Base-by-base conservation (phyloP, 2,888 invertebrate genomes). In the Thalpophila matura region DNA sequence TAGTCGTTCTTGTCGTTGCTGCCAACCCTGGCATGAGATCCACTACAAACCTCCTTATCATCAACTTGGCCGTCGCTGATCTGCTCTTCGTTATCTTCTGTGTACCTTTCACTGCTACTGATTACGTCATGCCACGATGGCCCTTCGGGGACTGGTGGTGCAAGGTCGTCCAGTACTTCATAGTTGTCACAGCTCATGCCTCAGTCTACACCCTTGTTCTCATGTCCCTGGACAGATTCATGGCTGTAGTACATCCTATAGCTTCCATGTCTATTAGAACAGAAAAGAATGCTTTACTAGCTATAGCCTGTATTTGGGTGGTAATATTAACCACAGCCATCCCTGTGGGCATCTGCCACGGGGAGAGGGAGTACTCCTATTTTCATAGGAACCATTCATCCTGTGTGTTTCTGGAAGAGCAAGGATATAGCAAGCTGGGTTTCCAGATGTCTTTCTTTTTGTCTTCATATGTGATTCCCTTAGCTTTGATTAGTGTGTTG, bases 201-300 rank as follows among this genome's bases (percentile, higher is more conserved):
- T 98, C 98, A 81, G 98, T 99, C 4, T 99, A 99, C 92, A 99
- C 99, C 0, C 94, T 99, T 46, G 98, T 99, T 1, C 96, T 99
- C 70, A 99, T 99, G 99, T 98, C 98, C 5, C 92, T 99, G 59
- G 99, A 99, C 91, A 96, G 97, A 73, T 99, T 98, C 88, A 96
- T 99, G 90, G 99, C 99, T 27, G 99, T 99, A 2, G 99, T 99
- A 1, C 98, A 98, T 89, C 99, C 99, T 3, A 97, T 99, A 75
- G 96, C 97, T 0, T 98, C 98, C 49, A 98, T 98, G 96, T 97
- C 97, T 0, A 96, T 98, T 74, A 95, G 98, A 58, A 98, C 98
- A 2, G 97, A 98, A 85, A 95, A 95, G 67, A 98, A 98, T 87
- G 98, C 98, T 12, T 95, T 97, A 74, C 89, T 97, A 56, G 98